Base-by-base conservation (phyloP, 2,797 vertebrate species). In the Agapornis canus region DNA sequence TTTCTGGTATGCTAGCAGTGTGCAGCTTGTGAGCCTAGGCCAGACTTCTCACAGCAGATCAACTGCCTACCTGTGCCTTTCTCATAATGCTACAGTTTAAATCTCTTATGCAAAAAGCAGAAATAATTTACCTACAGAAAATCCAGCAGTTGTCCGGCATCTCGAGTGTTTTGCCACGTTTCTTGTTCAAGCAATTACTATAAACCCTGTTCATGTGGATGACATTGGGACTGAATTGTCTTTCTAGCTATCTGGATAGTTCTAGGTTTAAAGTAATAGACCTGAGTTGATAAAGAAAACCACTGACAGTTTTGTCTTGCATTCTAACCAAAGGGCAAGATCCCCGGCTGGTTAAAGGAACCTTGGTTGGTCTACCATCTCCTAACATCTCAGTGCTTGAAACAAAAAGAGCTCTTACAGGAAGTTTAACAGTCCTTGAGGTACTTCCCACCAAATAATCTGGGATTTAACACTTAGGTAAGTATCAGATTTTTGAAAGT, bases 1-100 rank as follows among this genome's bases (percentile, higher is more conserved):
- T 91, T 86, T 95, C 86, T 96, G 96, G 95, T 95, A 96, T 95
- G 95, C 90, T 82, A 95, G 78, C 95, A 71, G 54, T 17, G 89
- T 84, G 94, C 27, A 93, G 68, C 82, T 45, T 60, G 83, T 89
- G 94, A 88, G 90, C 66, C 90, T 45, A 68, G 95, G 93, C 68
- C 82, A 86, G 94, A 93, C 82, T 89, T 92, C 89, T 89, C 65
- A 31, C 82, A 92, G n/a, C 69, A 92, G 76, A 91, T 85, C 69
- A 85, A 86, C 83, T 84, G 79, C 91, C 86, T 95, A 78, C 78
- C 94, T 75, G 65, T 85, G 77, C 89, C 83, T 89, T 89, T 96
- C 82, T 72, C 31, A 8, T n/a, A 37, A 19, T 29, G 84, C 54
- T 54, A 63, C 87, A 42, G 21, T 66, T 42, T 45, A 83, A 83